Percentiles rank a stretch among this genome's conserved stretches.
phyloP scores from a whole-genome alignment of 2,113 vertebrate genomes.

The Pseudopodoces humilis region DNA sequence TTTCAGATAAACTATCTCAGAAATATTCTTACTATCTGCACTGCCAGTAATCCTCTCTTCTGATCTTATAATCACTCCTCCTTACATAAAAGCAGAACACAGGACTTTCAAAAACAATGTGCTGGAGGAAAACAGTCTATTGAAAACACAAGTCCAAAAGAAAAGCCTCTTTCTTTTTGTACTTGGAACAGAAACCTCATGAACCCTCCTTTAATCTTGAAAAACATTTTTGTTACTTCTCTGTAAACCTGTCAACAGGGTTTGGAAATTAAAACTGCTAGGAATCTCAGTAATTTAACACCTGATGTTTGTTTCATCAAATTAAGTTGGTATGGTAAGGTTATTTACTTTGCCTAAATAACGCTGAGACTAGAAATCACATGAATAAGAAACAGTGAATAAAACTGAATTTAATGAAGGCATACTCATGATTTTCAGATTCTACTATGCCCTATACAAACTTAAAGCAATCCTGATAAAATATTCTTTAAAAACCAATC shows the following conservation, averaged over 20 bases:
- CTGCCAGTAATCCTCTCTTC: background rate
- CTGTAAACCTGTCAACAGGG: background rate
- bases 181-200: background rate
- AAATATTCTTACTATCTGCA: background rate
- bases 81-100: background rate
- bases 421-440: background rate
- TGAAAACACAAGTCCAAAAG: background rate
- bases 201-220: background rate
- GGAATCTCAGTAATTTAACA: background rate
- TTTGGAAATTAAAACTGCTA: background rate
- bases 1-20: background rate
- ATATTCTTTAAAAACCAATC: background rate
- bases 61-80: background rate
- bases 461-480: background rate
- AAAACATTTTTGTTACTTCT: background rate
- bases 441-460: background rate
- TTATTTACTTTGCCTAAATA: background rate
- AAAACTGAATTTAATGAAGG: background rate
- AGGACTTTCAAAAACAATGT: background rate
- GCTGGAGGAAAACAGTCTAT: background rate
- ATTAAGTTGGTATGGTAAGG: background rate
- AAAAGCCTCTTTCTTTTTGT: background rate
- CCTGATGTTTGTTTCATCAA: background rate
- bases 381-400: background rate
- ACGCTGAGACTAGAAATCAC: background rate